Evolutionary conservation across 2,888 invertebrate genomes (phyloP).

Genomic region (Brachyopa scutellaris): DNA sequence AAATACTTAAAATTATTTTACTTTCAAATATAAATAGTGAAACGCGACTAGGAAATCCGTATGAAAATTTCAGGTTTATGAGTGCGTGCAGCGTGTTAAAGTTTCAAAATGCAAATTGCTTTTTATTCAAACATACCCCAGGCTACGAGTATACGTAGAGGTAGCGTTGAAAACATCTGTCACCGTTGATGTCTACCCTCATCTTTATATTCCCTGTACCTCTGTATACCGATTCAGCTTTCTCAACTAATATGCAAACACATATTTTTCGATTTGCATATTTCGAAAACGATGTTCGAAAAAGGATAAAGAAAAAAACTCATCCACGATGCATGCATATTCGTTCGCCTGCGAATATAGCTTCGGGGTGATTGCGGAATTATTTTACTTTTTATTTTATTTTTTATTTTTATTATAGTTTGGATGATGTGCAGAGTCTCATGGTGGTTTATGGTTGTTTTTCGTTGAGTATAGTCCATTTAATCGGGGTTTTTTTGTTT

Average conservation of each 20-base stretch:
- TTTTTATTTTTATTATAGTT: too few relatives aligned
- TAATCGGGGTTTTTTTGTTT: too few relatives aligned
- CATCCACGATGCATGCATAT: neutral
- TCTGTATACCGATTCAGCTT: conserved; percentile 5
- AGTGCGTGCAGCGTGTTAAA: conserved; percentile 28
- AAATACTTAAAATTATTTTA: conserved; percentile 8
- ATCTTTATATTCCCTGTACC: too few relatives aligned
- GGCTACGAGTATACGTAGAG: neutral
- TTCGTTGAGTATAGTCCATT: too few relatives aligned
- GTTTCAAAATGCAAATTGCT: conserved; percentile 60
- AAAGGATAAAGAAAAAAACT: too few relatives aligned
- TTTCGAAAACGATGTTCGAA: conserved; percentile 1
- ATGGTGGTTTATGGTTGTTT: too few relatives aligned
- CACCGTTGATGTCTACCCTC: too few relatives aligned
- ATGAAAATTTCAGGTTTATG: conserved; percentile 8
- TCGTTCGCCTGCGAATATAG: too few relatives aligned
- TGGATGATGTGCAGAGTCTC: too few relatives aligned
- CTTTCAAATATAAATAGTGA: conserved; percentile 19
- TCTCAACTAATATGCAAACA: conserved; percentile 7
- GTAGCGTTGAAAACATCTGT: conserved; percentile 1
- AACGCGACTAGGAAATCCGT: neutral
- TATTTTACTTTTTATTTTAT: neutral
- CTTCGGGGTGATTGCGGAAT: too few relatives aligned
- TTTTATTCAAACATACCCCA: conserved; percentile 50
- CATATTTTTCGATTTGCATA: conserved; percentile 23